Evolutionary conservation across 35 echinoderm and acorn worm genomes (phyloP).

Genomic region (Strongylocentrotus purpuratus): DNA sequence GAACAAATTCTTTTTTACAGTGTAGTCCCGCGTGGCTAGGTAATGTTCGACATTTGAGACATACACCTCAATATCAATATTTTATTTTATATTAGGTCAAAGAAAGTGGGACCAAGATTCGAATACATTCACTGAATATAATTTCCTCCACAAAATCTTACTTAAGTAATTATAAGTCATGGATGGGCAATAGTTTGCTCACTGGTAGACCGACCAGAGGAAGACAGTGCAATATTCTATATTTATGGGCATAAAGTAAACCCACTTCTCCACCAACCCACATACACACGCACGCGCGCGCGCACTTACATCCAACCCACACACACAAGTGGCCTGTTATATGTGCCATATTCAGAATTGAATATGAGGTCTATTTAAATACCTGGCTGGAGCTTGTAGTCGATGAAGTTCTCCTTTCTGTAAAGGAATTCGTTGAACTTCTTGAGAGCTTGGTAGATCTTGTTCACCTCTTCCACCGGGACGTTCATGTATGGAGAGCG

Average conservation of each 20-base stretch:
- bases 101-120: too few relatives aligned
- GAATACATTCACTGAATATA: too few relatives aligned
- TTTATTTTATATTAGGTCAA: too few relatives aligned
- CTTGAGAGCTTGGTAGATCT: slow-evolving; percentile 79
- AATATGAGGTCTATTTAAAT: not conserved
- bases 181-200: too few relatives aligned
- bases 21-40: too few relatives aligned
- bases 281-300: not conserved
- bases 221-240: too few relatives aligned
- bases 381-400: slow-evolving; percentile 47
- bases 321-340: not conserved
- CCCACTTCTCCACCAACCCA: not conserved
- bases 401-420: slow-evolving; percentile 48
- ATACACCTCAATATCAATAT: too few relatives aligned
- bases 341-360: not conserved
- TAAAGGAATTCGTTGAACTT: slow-evolving; percentile 57
- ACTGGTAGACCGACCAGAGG: too few relatives aligned
- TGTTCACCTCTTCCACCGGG: slow-evolving; percentile 67
- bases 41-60: too few relatives aligned
- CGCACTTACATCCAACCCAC: not conserved
- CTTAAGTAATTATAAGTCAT: too few relatives aligned
- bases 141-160: too few relatives aligned
- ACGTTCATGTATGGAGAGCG: slow-evolving; percentile 66
- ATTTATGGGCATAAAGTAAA: not conserved
- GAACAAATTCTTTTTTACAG: too few relatives aligned